Evolutionary conservation across 2,888 invertebrate genomes (phyloP), one percentile per base, ranked within the genome.

Genomic region (Platycnemis pennipes): DNA sequence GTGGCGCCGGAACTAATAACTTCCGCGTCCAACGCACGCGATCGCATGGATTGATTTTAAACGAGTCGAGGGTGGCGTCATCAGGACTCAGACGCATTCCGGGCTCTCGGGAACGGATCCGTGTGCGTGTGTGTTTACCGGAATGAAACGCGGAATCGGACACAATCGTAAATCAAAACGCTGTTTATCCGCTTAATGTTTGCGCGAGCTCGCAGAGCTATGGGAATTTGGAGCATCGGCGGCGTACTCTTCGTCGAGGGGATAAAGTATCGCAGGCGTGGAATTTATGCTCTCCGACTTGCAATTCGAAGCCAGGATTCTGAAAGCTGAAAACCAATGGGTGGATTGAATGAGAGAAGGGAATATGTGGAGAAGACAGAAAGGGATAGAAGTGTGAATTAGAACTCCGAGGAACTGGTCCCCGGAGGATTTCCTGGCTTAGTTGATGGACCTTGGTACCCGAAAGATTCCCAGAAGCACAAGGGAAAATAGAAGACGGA

Each of bases 41-140:
- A 77, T 37, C 77, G 31, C 31, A 77, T 63, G 77, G 77, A 77
- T 77, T 77, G 77, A 77, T 77, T 77, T 77, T 77, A 77, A 77
- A 77, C 13, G 77, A 37, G 77, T 2, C 5, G 22, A 11, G 13
- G 13, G 37, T 13, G 26, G 37, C 37, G 11, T 37, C 16, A 37
- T 11, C 77, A 77, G 37, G 77, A 11, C 77, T 31, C 77, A 77
- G 77, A 37, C 77, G 77, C 77, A 77, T 77, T 37, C 19, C 49
- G 11, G 49, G 49, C 11, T 16, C 19, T 37, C 77, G 26, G 13
- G 77, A 37, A 63, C 63, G n/a, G 63, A 63, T 63, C 63, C 63
- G 26, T n/a, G 7, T 26, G n/a, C 63, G 26, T n/a, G 7, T 26
- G n/a, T 63, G 77, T 77, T 77, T 77, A 31, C 77, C 77, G 37